Conservation (phyloP, 2,113 vertebrate species). For the Gallinago undulata region DNA sequence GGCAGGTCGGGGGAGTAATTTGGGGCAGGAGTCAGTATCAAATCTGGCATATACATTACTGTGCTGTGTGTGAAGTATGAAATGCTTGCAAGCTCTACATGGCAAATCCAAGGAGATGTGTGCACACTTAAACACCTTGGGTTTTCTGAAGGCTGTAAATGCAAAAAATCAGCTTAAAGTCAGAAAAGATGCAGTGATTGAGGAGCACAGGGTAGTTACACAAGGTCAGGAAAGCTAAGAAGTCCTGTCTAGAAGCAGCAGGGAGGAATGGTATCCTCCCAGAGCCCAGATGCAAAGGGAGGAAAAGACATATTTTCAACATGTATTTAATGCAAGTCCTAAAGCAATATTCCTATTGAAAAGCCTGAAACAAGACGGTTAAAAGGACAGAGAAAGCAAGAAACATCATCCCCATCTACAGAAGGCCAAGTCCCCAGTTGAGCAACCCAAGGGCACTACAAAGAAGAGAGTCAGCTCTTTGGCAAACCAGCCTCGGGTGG, state of each 20-base stretch:
- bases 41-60: background rate
- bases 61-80: background rate
- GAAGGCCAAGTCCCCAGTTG: background rate
- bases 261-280: background rate
- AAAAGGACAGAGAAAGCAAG: background rate
- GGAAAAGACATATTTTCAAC: background rate
- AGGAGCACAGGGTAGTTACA: background rate
- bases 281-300: background rate
- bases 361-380: background rate
- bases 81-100: background rate
- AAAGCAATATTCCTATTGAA: background rate
- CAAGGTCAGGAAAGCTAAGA: background rate
- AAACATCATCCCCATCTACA: background rate
- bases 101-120: background rate
- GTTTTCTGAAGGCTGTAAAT: background rate
- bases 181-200: background rate
- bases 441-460: background rate
- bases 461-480: background rate
- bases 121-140: background rate
- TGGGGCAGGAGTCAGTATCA: background rate
- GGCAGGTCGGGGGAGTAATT: background rate
- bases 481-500: background rate
- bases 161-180: background rate
- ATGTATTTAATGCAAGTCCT: background rate
- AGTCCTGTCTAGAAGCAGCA: background rate